phyloP scores from a whole-genome alignment of 1,140 invertebrate species.

The Drosophila bocki region DNA sequence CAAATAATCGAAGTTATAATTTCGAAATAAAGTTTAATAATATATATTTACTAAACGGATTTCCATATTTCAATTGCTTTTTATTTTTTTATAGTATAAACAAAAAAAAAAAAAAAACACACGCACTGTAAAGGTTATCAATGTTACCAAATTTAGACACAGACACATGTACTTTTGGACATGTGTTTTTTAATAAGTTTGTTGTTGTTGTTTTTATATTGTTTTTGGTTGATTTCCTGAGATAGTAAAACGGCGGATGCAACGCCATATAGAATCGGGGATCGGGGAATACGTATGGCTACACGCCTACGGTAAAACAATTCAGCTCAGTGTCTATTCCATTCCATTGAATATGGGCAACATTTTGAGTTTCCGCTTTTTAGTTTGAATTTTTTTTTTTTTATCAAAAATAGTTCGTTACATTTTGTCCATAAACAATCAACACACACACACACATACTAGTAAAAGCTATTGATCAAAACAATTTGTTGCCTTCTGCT shows the following conservation, averaged over 20 bases:
- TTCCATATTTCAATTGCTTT: slow-evolving; percentile 48
- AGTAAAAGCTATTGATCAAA: slow-evolving; percentile 11
- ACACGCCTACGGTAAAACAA: slow-evolving; percentile 24
- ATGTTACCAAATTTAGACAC: slow-evolving; percentile 43
- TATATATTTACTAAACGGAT: slow-evolving; percentile 30
- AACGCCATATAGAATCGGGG: slow-evolving; percentile 52
- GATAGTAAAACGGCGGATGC: slow-evolving; percentile 68
- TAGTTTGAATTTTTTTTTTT: slow-evolving; percentile 38
- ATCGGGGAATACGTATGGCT: slow-evolving; percentile 24
- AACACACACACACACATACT: slow-evolving; percentile 4
- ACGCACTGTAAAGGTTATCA: slow-evolving; percentile 43
- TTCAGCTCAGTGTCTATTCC: slow-evolving; percentile 25
- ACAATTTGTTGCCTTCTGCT: slow-evolving; percentile 21
- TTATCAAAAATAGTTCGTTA: slow-evolving; percentile 55
- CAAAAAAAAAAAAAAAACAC: slow-evolving; percentile 1
- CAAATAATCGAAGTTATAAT: not conserved
- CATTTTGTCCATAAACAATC: slow-evolving; percentile 59
- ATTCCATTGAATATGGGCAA: slow-evolving; percentile 43
- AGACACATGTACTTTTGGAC: slow-evolving; percentile 20
- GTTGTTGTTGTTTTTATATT: not conserved
- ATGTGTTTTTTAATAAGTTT: slow-evolving; percentile 17
- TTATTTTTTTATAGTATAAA: not conserved
- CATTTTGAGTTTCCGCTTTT: slow-evolving; percentile 67
- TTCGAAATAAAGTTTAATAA: not conserved
- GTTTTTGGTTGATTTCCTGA: slow-evolving; percentile 53